Percentiles rank a stretch among this genome's conserved stretches.
These are phyloP conservation scores for Pomatorhinus ruficollis DNA, from an alignment of 2,113 vertebrate species.

Conservation along the genomic window DNA sequence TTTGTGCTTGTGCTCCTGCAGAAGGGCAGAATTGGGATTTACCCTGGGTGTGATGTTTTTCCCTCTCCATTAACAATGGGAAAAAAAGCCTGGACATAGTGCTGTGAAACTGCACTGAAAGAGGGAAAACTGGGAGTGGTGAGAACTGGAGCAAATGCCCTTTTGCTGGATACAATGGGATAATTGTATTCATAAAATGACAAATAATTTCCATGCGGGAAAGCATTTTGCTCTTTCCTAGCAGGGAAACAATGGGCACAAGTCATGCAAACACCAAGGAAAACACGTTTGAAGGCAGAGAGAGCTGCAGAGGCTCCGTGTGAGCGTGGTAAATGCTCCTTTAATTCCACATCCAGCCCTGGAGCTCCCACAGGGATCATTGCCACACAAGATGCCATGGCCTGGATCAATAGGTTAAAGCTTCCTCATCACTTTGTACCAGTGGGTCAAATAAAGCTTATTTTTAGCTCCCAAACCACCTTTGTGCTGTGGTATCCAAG, in stretches of 20 bases:
- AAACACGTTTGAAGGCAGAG: background rate
- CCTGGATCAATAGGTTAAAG: background rate
- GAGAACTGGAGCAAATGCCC: background rate
- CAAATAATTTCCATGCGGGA: background rate
- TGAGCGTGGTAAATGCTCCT: background rate
- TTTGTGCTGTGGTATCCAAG: background rate
- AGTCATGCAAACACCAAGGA: background rate
- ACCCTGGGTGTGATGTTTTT: fast-evolving
- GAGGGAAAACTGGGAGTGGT: background rate
- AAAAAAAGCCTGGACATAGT: fast-evolving
- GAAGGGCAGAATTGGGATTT: background rate
- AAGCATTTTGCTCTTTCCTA: background rate
- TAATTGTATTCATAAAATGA: background rate
- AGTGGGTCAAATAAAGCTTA: background rate
- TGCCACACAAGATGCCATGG: background rate
- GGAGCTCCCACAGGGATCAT: background rate
- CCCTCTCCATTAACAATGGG: background rate
- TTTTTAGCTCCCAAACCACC: background rate
- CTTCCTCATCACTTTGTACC: background rate
- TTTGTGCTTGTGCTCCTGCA: background rate
- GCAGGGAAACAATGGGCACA: background rate
- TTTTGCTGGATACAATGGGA: background rate
- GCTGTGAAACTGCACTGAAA: background rate
- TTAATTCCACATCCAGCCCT: background rate
- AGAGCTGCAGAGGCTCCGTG: background rate